Conservation (phyloP, 2,797 vertebrate genomes). For the Trachops cirrhosus region DNA sequence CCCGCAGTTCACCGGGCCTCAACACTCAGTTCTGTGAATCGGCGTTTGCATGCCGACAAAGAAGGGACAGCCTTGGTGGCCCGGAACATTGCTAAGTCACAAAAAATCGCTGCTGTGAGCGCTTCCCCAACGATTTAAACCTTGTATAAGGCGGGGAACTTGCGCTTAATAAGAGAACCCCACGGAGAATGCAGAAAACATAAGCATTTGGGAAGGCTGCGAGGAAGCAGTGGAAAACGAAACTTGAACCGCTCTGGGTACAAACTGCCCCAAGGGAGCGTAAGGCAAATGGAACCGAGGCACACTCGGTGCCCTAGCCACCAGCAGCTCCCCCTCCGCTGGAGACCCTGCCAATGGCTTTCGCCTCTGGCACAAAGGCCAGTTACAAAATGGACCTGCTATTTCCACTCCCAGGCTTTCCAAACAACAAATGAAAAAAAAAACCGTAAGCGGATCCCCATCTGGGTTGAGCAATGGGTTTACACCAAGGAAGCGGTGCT, state of each 20-base stretch:
- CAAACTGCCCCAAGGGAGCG: slow-evolving; percentile 50
- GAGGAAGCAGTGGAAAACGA: slow-evolving; percentile 28
- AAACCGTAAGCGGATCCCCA: slow-evolving; percentile 51
- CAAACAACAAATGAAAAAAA: slow-evolving; percentile 62
- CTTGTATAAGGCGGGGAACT: neutral
- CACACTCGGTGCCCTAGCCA: slow-evolving; percentile 38
- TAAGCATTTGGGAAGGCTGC: slow-evolving; percentile 29
- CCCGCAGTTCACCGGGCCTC: neutral
- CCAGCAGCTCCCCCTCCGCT: slow-evolving; percentile 40
- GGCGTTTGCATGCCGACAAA: neutral
- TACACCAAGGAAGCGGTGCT: slow-evolving; percentile 46
- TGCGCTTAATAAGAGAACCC: neutral
- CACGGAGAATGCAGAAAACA: slow-evolving; percentile 58
- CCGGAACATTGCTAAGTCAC: neutral
- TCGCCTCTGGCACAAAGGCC: slow-evolving; percentile 66
- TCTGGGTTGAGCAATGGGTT: slow-evolving; percentile 56
- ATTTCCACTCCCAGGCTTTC: slow-evolving; percentile 50
- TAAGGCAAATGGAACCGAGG: slow-evolving; percentile 37
- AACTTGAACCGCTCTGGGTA: slow-evolving; percentile 55
- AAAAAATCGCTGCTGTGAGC: neutral
- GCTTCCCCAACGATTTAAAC: slow-evolving; percentile 14
- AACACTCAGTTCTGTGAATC: neutral
- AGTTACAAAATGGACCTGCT: slow-evolving; percentile 68
- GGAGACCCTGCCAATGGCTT: slow-evolving; percentile 55
- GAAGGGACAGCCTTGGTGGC: neutral